phyloP scores from a whole-genome alignment of 1,140 invertebrate species.

The Polyergus mexicanus region DNA sequence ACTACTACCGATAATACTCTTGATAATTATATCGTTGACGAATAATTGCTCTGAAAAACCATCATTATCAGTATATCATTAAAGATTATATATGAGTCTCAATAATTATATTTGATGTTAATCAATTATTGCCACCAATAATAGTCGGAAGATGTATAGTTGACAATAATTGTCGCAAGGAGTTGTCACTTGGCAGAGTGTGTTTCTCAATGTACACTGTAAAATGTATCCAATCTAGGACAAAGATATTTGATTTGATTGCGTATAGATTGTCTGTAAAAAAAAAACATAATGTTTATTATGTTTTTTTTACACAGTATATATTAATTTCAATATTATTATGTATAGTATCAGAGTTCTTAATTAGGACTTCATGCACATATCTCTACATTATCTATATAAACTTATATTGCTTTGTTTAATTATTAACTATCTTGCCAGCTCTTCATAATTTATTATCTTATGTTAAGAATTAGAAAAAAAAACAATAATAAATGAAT shows the following conservation, averaged over 20 bases:
- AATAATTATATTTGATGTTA: constrained; percentile 35
- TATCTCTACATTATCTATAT: background rate
- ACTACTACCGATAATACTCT: constrained; percentile 16
- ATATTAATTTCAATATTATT: constrained; percentile 24
- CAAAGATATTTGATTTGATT: constrained; percentile 8
- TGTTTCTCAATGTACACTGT: constrained; percentile 22
- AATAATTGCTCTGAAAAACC: constrained; percentile 31
- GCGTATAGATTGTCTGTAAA: background rate
- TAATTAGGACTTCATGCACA: background rate
- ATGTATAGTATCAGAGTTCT: background rate
- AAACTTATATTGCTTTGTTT: constrained; percentile 15
- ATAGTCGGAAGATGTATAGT: background rate
- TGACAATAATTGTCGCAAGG: constrained; percentile 27
- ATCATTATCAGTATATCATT: constrained; percentile 33
- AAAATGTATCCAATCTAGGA: constrained; percentile 22
- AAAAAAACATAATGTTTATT: background rate
- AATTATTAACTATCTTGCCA: background rate
- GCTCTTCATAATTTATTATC: no score
- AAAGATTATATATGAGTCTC: constrained; percentile 18
- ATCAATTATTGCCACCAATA: constrained; percentile 43
- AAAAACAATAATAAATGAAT: no score
- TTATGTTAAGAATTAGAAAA: no score
- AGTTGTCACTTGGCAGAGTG: background rate
- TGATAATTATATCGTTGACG: constrained; percentile 36
- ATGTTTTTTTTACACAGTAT: background rate